Conservation (phyloP, 2,797 vertebrate genomes). For the Notoglanidium macrostoma region DNA sequence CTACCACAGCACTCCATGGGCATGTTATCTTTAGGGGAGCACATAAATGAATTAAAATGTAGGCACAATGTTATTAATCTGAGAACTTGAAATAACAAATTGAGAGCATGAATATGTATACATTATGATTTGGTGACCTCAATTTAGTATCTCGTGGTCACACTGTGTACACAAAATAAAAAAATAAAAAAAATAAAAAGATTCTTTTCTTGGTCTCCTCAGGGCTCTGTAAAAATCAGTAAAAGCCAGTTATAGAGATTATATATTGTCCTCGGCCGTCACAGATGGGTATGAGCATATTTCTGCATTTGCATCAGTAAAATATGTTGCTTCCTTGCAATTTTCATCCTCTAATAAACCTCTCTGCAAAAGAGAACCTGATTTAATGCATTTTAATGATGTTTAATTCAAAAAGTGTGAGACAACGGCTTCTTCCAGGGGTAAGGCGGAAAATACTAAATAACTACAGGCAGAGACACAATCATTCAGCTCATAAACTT, state of each 20-base stretch:
- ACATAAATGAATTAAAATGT: neutral
- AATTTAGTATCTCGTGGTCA: neutral
- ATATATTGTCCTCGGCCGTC: neutral
- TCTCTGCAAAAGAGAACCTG: conserved; percentile 4
- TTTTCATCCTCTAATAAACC: conserved; percentile 14
- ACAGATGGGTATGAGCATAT: neutral
- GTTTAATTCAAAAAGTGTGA: conserved; percentile 24
- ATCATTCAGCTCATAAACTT: conserved; percentile 39
- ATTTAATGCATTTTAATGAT: conserved; percentile 45
- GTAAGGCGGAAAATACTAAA: conserved; percentile 28
- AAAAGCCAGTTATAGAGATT: conserved; percentile 3
- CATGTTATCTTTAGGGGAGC: neutral
- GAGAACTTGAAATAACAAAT: neutral
- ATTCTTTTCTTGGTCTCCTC: neutral
- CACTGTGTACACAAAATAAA: neutral
- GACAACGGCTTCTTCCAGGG: conserved; percentile 16
- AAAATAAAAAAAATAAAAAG: neutral
- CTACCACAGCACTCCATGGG: neutral
- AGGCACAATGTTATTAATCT: neutral
- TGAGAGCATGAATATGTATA: neutral
- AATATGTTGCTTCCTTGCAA: neutral
- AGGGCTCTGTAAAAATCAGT: neutral
- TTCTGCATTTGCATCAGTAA: conserved; percentile 10
- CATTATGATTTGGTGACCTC: neutral
- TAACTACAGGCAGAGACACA: conserved; percentile 35